phyloP scores from a whole-genome alignment of 1,140 invertebrate genomes.

The Brachionus koreanus region DNA sequence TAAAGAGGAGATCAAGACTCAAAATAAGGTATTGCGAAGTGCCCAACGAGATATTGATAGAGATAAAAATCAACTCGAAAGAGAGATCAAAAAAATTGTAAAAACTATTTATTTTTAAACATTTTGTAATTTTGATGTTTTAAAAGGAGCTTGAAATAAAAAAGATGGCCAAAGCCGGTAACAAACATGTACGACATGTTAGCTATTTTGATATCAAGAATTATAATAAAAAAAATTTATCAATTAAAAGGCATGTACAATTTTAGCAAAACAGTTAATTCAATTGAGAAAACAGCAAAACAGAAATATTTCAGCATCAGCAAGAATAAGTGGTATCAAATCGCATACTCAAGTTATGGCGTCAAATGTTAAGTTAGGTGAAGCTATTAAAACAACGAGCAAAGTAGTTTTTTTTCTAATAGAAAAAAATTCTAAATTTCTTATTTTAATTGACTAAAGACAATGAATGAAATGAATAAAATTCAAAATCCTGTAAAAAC shows the following conservation, averaged over 20 bases:
- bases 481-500: conserved; percentile 79
- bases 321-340: conserved; percentile 71
- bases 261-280: conserved; percentile 82
- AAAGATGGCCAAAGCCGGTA: conserved; percentile 76
- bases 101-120: conserved; percentile 46
- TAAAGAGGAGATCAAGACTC: conserved; percentile 71
- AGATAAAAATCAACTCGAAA: conserved; percentile 72
- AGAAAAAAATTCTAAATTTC: not conserved
- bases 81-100: conserved; percentile 83
- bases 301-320: conserved; percentile 70
- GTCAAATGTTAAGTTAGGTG: conserved; percentile 76
- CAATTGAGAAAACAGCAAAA: conserved; percentile 80
- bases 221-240: not conserved
- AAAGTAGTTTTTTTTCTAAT: conserved; percentile 58
- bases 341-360: conserved; percentile 77
- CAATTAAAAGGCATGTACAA: conserved; percentile 61
- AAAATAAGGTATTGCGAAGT: conserved; percentile 73
- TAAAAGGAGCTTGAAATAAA: conserved; percentile 79
- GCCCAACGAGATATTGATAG: conserved; percentile 76
- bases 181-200: conserved; percentile 78
- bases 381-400: conserved; percentile 77
- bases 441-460: conserved; percentile 52
- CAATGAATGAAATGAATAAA: conserved; percentile 81
- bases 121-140: conserved; percentile 39
- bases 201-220: not conserved